Evolutionary conservation across 2,797 vertebrate genomes (phyloP), one percentile per base, ranked within the genome.

Genomic region (Knipowitschia caucasica): DNA sequence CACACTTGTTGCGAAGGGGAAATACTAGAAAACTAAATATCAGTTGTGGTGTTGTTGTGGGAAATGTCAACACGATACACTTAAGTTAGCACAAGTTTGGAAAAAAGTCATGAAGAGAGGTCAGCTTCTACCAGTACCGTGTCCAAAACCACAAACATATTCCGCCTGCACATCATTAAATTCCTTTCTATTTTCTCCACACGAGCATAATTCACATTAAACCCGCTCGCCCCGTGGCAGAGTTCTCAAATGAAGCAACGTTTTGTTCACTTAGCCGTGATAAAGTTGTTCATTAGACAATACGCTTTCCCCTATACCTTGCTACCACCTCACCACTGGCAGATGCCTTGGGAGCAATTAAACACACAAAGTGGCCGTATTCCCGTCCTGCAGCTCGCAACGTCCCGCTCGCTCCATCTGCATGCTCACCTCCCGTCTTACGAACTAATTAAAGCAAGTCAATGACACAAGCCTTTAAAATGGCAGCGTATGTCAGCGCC

Each of bases 381-480:
- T 85, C 86, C 83, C 55, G 61, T 86, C 76, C 69, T 73, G 57
- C 59, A 44, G 66, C 71, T 83, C 77, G 47, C 72, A 70, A 0
- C n/a, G 75, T 66, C 75, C 80, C 71, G 80, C 85, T n/a, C n/a
- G 85, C 80, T 77, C 74, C 84, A 82, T 85, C 70, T 79, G 77
- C 80, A 70, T 72, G 81, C 79, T 60, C 71, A 67, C 71, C 79
- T 77, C 72, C 73, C 77, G 86, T 77, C 65, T 75, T 59, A 78
- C 81, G 80, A 88, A 84, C 82, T 90, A 89, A 91, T 91, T 91
- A 91, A 89, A 89, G 82, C 73, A 74, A 89, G 87, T 91, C 87
- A 85, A 85, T 86, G 86, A 81, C 84, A 88, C 77, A 77, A 78
- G 71, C 79, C 85, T 85, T 87, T 78, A 82, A 85, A 86, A 88